Evolutionary conservation across 2,113 vertebrate genomes (phyloP).

Genomic region (Elgaria multicarinata): DNA sequence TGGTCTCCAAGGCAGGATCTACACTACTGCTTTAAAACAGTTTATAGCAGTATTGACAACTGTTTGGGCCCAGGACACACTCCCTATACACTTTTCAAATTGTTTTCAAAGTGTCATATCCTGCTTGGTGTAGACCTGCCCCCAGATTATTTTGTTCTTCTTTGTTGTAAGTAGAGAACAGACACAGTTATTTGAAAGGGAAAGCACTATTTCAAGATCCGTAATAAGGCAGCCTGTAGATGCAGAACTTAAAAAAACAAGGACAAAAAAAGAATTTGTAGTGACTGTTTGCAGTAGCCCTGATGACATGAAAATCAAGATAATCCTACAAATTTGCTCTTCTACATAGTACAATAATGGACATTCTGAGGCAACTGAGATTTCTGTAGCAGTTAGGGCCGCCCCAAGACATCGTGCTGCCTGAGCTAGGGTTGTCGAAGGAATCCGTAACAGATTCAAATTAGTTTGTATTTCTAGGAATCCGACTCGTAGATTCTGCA

Average conservation of each 20-base stretch:
- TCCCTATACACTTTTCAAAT: too few relatives aligned
- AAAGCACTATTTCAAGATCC: background rate
- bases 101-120: too few relatives aligned
- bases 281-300: background rate
- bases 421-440: background rate
- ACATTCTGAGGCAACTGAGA: background rate
- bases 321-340: background rate
- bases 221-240: background rate
- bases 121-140: too few relatives aligned
- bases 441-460: too few relatives aligned
- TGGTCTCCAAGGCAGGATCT: too few relatives aligned
- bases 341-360: background rate
- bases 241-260: too few relatives aligned
- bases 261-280: background rate
- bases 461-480: too few relatives aligned
- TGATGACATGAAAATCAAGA: background rate
- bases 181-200: background rate
- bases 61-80: too few relatives aligned
- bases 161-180: background rate
- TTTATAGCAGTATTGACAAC: too few relatives aligned
- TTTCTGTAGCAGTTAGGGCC: background rate
- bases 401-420: background rate
- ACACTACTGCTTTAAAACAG: too few relatives aligned
- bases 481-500: too few relatives aligned
- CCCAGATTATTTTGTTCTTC: background rate